phyloP scores from a whole-genome alignment of 92 coral and sea anemone genomes.

The Montipora capitata region DNA sequence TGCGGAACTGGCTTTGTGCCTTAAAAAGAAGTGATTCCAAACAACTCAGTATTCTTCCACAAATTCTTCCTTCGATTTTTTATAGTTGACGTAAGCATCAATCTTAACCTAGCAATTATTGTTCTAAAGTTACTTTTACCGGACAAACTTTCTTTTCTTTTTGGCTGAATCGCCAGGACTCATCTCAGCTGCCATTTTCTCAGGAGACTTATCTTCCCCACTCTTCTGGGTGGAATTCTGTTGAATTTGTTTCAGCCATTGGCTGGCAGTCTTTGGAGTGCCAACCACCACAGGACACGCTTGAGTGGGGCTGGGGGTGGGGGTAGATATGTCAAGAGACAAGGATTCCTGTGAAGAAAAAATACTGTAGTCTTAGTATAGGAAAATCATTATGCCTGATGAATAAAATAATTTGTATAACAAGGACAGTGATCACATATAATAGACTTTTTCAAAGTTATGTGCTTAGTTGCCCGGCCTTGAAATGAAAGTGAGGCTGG shows the following conservation, averaged over 20 bases:
- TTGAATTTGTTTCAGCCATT: conserved; percentile 84
- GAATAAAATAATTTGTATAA: too few species aligned
- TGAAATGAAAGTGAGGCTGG: too few species aligned
- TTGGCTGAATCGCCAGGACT: conserved; percentile 77
- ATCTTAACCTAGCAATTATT: not conserved
- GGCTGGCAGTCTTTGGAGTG: conserved; percentile 75
- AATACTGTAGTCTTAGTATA: not conserved
- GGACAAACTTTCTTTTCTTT: conserved; percentile 82
- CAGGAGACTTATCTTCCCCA: conserved; percentile 42
- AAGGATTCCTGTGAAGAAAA: conserved; percentile 18
- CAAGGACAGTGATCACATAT: too few species aligned
- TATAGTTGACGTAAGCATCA: not conserved
- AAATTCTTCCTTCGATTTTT: too few species aligned
- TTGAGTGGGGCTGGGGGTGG: conserved; percentile 56
- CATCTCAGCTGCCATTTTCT: conserved; percentile 21
- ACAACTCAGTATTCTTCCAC: too few species aligned
- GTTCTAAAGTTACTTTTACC: conserved; percentile 39
- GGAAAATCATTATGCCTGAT: not conserved
- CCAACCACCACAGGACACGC: conserved; percentile 38
- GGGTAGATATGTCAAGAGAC: conserved; percentile 59
- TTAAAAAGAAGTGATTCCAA: too few species aligned
- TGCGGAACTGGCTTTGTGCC: too few species aligned
- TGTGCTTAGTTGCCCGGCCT: too few species aligned
- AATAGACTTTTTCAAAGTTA: too few species aligned
- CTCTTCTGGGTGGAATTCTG: conserved; percentile 43